Percentiles rank a stretch among this genome's conserved stretches.
Evolutionary conservation across 2,113 vertebrate genomes (phyloP).

Genomic region (Salvelinus fontinalis): DNA sequence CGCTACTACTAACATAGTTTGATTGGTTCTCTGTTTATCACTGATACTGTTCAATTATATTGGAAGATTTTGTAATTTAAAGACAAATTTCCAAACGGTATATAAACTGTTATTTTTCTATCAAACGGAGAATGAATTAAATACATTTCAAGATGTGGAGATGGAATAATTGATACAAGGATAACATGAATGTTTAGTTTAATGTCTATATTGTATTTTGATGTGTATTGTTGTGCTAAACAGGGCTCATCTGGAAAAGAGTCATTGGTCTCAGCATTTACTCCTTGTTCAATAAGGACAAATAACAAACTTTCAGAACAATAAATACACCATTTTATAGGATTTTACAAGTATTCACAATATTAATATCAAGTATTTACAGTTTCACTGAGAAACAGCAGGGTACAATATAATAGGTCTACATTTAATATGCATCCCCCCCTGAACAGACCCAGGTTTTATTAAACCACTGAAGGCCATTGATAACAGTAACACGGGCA

Average conservation of each 20-base stretch:
- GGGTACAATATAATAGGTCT: neutral
- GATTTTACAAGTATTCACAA: slow-evolving; percentile 14
- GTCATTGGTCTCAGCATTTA: too few relatives aligned
- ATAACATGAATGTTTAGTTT: too few relatives aligned
- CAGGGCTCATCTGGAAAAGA: too few relatives aligned
- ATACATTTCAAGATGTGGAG: neutral
- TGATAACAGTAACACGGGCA: too few relatives aligned
- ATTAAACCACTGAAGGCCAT: too few relatives aligned
- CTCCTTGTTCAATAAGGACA: too few relatives aligned
- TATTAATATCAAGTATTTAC: slow-evolving; percentile 17
- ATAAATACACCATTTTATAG: slow-evolving; percentile 8
- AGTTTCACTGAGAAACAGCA: neutral
- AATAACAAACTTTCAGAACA: neutral
- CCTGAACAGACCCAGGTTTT: too few relatives aligned
- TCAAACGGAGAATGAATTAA: neutral
- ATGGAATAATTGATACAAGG: neutral
- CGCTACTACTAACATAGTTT: neutral
- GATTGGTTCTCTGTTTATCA: neutral
- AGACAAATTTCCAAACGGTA: neutral
- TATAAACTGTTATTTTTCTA: neutral
- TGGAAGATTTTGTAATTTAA: neutral
- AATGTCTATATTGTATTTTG: too few relatives aligned
- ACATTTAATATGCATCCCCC: too few relatives aligned
- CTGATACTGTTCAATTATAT: neutral
- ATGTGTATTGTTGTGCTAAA: too few relatives aligned